Evolutionary conservation across 2,888 invertebrate genomes (phyloP).

Genomic region (Cremastinae sp.): DNA sequence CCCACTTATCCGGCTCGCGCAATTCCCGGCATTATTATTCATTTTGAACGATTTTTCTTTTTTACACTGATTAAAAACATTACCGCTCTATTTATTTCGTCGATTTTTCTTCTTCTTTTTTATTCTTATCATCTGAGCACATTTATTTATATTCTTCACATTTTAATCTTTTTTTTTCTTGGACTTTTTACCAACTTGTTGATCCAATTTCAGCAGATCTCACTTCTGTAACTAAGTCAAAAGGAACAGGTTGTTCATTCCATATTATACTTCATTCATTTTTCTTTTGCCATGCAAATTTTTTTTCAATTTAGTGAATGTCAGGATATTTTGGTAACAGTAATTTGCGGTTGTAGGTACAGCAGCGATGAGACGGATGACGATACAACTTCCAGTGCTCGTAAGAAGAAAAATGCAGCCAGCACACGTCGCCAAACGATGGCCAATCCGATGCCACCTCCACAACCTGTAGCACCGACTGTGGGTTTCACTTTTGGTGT

Average conservation of each 20-base stretch:
- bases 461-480: conserved; percentile 57
- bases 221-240: too few relatives aligned
- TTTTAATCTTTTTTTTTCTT: neutral
- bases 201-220: too few relatives aligned
- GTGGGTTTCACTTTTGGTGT: conserved; percentile 58
- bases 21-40: conserved; percentile 24
- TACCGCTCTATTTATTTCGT: neutral
- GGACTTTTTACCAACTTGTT: neutral
- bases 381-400: conserved; percentile 74
- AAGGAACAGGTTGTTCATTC: too few relatives aligned
- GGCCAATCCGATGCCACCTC: conserved; percentile 79
- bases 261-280: neutral
- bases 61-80: neutral
- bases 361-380: conserved; percentile 81
- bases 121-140: neutral
- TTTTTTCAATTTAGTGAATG: too few relatives aligned
- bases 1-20: neutral
- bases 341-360: conserved; percentile 73
- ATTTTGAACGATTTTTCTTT: conserved; percentile 23
- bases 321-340: too few relatives aligned
- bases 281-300: too few relatives aligned
- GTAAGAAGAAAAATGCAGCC: conserved; percentile 81
- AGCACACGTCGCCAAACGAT: conserved; percentile 79
- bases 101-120: neutral
- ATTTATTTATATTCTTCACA: too few relatives aligned